Base-by-base conservation (phyloP, 1,140 invertebrate species). In the Eciton burchellii region DNA sequence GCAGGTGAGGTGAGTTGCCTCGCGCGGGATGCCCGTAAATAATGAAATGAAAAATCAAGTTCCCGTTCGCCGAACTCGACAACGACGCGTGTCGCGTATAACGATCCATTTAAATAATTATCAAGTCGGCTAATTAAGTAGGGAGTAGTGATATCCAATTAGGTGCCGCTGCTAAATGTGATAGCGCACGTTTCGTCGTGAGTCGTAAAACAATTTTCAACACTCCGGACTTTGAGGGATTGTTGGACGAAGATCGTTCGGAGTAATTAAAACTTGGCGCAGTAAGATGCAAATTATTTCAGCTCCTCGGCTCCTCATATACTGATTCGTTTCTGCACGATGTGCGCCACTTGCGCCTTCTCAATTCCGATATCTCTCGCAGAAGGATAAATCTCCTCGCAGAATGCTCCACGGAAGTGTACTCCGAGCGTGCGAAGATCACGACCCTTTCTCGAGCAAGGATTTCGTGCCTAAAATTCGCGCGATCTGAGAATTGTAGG, bases 231-330 rank as follows among this genome's bases (percentile, higher is more conserved):
- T 79, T 79, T 79, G 74, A 79, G 74, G 74, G 62, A 79, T 79
- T 79, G 74, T 79, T 79, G 52, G 63, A 49, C 35, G 74, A 57
- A 70, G 63, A 79, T 79, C 74, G 74, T 66, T 79, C 63, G 19
- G 74, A 79, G 74, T 79, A 79, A 79, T 79, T 79, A 79, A 79
- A 79, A 79, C 74, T 79, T 79, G 41, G 74, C 49, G 74, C 21
- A 56, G 74, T 79, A 79, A 79, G 74, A 79, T 70, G 74, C 74
- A 79, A 79, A 79, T 79, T 79, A 79, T 79, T 79, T 79, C 74
- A 79, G 56, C 63, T 79, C 74, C 35, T n/a, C 74, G 52, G 45
- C 74, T 57, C 74, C 49, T 79, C 68, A 68, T 79, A 79, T 79
- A 79, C 49, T 68, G 74, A 79, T 79, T 79, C 63, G 70, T 79